Evolutionary conservation across 2,797 vertebrate species (phyloP).

Genomic region (Microctenopoma lineatum): DNA sequence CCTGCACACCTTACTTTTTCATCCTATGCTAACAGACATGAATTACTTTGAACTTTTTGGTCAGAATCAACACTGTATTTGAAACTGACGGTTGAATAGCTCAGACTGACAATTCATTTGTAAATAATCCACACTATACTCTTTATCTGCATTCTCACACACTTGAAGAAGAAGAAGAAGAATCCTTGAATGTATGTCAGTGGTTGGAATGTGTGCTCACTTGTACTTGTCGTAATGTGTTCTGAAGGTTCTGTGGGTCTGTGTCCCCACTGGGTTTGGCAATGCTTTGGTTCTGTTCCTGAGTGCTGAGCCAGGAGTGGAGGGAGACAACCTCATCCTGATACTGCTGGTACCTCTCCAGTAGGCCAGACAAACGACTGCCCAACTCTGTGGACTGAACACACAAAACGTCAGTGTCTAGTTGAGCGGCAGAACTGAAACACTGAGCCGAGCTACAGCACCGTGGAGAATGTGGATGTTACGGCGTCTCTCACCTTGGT

Average conservation of each 20-base stretch:
- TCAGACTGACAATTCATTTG: background rate
- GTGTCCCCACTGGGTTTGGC: conserved; percentile 86
- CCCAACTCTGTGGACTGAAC: conserved; percentile 90
- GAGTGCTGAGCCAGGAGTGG: conserved; percentile 88
- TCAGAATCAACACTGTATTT: background rate
- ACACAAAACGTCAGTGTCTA: background rate
- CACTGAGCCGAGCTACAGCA: accelerated
- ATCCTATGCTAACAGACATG: accelerated
- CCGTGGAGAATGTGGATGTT: background rate
- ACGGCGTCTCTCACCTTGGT: conserved; percentile 83
- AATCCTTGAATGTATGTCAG: too few relatives aligned
- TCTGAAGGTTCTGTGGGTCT: conserved; percentile 87
- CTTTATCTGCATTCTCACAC: background rate
- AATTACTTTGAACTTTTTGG: background rate
- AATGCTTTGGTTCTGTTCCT: conserved; percentile 85
- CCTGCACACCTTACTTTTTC: background rate
- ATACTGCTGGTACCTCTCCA: conserved; percentile 93
- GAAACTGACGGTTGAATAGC: background rate
- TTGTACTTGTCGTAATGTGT: conserved; percentile 88
- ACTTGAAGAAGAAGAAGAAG: too few relatives aligned
- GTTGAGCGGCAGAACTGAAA: background rate
- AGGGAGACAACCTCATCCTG: conserved; percentile 89
- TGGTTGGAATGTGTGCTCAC: conserved; percentile 63
- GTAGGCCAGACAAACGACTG: conserved; percentile 85
- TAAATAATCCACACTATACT: background rate